Percentiles rank a stretch among this genome's conserved stretches.
Conservation (phyloP, 2,797 vertebrate genomes). For the Taenioides sp. region DNA sequence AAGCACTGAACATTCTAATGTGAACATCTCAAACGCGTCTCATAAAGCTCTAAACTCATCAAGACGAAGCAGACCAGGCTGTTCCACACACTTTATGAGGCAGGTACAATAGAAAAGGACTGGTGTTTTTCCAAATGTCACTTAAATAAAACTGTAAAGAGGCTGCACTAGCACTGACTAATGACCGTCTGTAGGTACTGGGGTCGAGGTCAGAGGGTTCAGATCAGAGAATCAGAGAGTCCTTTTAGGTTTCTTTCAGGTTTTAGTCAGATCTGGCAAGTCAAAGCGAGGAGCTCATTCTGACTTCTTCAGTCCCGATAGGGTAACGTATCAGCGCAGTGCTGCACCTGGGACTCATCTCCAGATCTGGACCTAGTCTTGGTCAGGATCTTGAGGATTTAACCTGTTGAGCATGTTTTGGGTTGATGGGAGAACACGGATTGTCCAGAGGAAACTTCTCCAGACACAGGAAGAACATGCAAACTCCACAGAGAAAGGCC, state of each 20-base stretch:
- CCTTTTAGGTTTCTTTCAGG: neutral
- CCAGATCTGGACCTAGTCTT: too few species aligned
- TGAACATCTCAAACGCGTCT: constrained; percentile 47
- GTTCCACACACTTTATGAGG: constrained; percentile 40
- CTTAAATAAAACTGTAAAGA: neutral
- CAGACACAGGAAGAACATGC: too few species aligned
- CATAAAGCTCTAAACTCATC: constrained; percentile 29
- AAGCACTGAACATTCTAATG: constrained; percentile 29
- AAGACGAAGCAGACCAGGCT: constrained; percentile 12
- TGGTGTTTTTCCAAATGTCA: neutral
- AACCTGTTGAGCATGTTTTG: too few species aligned
- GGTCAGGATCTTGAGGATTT: too few species aligned
- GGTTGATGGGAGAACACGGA: too few species aligned
- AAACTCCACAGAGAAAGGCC: too few species aligned
- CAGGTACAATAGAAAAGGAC: neutral
- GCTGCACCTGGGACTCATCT: too few species aligned
- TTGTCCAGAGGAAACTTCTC: too few species aligned
- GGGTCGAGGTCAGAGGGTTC: neutral
- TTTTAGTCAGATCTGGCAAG: neutral
- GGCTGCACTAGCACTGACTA: neutral
- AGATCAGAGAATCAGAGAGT: neutral
- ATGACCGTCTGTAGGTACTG: neutral
- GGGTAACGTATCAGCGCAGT: too few species aligned
- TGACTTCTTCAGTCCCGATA: too few species aligned
- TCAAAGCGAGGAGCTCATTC: too few species aligned